Evolutionary conservation across 1,140 invertebrate genomes (phyloP), one percentile per base, ranked within the genome.

Genomic region (Diabrotica virgifera): DNA sequence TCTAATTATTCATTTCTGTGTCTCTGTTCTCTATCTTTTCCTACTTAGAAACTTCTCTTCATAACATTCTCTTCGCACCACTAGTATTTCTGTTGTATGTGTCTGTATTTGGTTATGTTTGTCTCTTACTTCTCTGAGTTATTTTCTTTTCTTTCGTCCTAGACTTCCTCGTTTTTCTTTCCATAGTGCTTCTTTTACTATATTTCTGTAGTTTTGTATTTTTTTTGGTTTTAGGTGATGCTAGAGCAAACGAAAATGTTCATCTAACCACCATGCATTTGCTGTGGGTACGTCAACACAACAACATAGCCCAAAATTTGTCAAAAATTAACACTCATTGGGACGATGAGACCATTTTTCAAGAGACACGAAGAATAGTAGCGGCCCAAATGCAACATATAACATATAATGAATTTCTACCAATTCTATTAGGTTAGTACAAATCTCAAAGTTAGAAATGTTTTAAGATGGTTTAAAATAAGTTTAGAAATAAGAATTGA

Each of bases 351-450:
- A 81, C 71, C 0, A 62, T 94, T 0, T 96, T 86, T 77, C 89
- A 94, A 74, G 95, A 97, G 80, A 75, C 89, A 0, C 79, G 90
- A 75, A 83, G 87, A 74, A 92, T 98, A n/a, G 73, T 96, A 0
- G 85, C 80, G 0, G 94, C 93, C 0, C 86, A 94, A 75, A 81
- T 95, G 72, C 93, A 95, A 72, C 92, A 96, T 70, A 89, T 97
- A 38, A 89, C 91, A 0, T 96, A 94, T 77, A 86, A 87, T n/a
- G 94, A 96, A 77, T 95, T 94, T 73, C 72, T 97, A 35, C 93
- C 94, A 0, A 82, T 92, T 9, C 76, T 97, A 1, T 71, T 97
- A 0, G 92, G 93, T 79, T 76, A 84, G 72, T 64, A 65, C 1
- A 24, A 24, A 24, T 24, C 24, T 24, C 62, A 35, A 10, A n/a